Base-by-base conservation (phyloP, 2,797 vertebrate genomes). In the Danio tinwini region DNA sequence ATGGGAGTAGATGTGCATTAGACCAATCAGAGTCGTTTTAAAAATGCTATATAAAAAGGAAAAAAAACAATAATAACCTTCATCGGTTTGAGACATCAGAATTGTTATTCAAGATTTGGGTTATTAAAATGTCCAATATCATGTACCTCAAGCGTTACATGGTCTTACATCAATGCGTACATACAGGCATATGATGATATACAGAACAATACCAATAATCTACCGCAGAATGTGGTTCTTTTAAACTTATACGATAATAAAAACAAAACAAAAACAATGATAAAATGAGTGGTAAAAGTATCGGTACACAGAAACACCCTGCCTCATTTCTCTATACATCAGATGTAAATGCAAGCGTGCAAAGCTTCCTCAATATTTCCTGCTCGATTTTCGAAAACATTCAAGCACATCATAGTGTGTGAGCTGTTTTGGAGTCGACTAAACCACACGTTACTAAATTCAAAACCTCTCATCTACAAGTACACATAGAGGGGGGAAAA, bases 31-130 rank as follows among this genome's bases (percentile, higher is more conserved):
- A 76, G 56, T 72, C 69, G 59, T 79, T 82, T 82, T 78, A 87
- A 82, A 79, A 81, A 85, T 80, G 81, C 72, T 83, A 84, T 82
- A 85, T 64, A 84, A 85, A 83, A 65, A 55, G 29, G 70, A 74
- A 81, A 29, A n/a, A n/a, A 29, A 29, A 29, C 29, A 29, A 49
- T 69, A 50, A 55, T 64, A 76, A 82, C 76, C 63, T 81, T 67
- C 70, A 53, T 59, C 78, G 82, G 76, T 76, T 72, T 74, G 49
- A 45, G 72, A 75, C 19, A 47, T 56, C 55, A 79, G 62, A 76
- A 70, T 50, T 56, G 19, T 74, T 85, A 77, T 73, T 59, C 71
- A 83, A 86, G 71, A 82, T 74, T 82, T 83, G 81, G 64, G 45
- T 73, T 77, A 65, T 82, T 83, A 61, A 64, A 78, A 79, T 76